phyloP scores from a whole-genome alignment of 2,113 vertebrate species.

The Dissostichus mawsoni region DNA sequence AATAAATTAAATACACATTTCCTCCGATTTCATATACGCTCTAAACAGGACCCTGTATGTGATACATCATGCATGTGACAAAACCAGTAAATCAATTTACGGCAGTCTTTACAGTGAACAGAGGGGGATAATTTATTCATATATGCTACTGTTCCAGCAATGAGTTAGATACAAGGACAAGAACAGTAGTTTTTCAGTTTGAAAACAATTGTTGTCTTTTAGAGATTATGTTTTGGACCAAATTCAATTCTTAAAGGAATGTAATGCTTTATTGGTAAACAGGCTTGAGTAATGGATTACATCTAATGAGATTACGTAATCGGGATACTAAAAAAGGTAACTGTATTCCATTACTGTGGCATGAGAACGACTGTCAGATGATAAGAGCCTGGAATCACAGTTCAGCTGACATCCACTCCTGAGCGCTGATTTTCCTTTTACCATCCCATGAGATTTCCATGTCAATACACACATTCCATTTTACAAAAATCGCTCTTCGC shows the following conservation, averaged over 20 bases:
- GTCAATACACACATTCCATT: slow-evolving; percentile 21
- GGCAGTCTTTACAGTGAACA: slow-evolving; percentile 32
- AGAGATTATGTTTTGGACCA: neutral
- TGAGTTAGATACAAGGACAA: slow-evolving; percentile 18
- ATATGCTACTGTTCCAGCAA: neutral
- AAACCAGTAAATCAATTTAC: slow-evolving; percentile 61
- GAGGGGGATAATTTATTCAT: slow-evolving; percentile 47
- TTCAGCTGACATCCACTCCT: slow-evolving; percentile 16
- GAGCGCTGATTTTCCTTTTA: slow-evolving; percentile 2
- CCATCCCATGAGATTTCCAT: slow-evolving; percentile 5
- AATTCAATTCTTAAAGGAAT: neutral
- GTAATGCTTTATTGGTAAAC: neutral
- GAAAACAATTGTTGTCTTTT: neutral
- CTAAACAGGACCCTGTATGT: slow-evolving; percentile 43
- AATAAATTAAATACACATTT: slow-evolving; percentile 72
- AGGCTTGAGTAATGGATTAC: neutral
- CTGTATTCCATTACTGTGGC: neutral
- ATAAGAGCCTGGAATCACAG: neutral
- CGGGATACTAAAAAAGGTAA: no score
- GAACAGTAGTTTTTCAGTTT: neutral
- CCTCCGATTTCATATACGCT: slow-evolving; percentile 49
- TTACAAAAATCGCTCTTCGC: slow-evolving; percentile 3
- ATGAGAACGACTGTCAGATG: slow-evolving; percentile 2
- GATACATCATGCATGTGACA: slow-evolving; percentile 61
- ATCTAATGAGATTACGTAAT: no score